Evolutionary conservation across 1,140 invertebrate genomes (phyloP), one percentile per base, ranked within the genome.

Genomic region (Chrysoperla carnea): DNA sequence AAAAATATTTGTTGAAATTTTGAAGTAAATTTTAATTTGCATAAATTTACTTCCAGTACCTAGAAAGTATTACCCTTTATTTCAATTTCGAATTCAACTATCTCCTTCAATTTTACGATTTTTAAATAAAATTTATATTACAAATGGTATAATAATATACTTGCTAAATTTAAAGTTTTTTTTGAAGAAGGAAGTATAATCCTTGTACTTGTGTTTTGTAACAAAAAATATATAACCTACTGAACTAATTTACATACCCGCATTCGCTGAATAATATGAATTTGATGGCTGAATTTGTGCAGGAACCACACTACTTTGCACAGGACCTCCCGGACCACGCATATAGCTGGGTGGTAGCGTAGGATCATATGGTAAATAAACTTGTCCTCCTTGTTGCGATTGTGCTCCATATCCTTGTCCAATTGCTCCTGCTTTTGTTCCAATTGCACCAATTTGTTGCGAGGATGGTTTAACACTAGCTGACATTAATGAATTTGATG

Each of bases 401-500:
- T 60, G 58, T 38, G 57, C 57, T 40, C 58, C 56, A 44, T 59
- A 61, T 1, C 58, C 56, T 44, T 61, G 59, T 13, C 57, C 57
- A 8, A 58, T 55, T 8, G 52, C 56, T 15, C 59, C 58, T 13
- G 59, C 53, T 51, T 61, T 61, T 23, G 59, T 61, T 23, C 59
- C 57, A 53, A 91, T 83, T 46, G 85, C 77, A 52, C 82, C 78
- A 55, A 88, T 84, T 53, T 75, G 79, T 63, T 86, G 83, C 40
- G 76, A 72, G 8, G 81, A 81, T 13, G 83, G 83, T 58, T 91
- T 91, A 11, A 89, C 83, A 48, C 77, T 81, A 31, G 85, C 82
- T 1, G 86, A 89, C 84, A 91, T 90, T 37, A 90, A 67, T 14
- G 85, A 87, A 61, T 86, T 87, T 7, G 81, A 79, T 7, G 80